These are phyloP conservation scores for Cryptocephalus primarius DNA, from an alignment of 2,888 invertebrate species.

Conservation along the genomic window DNA sequence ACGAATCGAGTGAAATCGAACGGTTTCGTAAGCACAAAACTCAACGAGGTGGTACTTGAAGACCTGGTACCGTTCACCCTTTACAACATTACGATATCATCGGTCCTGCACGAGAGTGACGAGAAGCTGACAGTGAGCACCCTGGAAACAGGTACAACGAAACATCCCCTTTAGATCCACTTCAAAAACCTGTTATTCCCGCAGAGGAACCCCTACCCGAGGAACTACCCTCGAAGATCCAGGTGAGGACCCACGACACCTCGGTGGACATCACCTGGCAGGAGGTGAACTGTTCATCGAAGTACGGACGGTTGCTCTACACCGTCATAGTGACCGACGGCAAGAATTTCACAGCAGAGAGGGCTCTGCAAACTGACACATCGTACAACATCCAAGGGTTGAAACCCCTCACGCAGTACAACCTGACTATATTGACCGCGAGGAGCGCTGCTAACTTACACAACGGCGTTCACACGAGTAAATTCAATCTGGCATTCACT, in stretches of 20 bases:
- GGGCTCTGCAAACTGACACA: constrained; percentile 18
- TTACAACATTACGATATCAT: constrained; percentile 27
- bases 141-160: constrained; percentile 23
- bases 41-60: constrained; percentile 20
- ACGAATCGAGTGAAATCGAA: constrained; percentile 24
- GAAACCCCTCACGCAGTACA: constrained; percentile 24
- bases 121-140: constrained; percentile 20
- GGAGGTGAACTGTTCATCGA: constrained; percentile 19
- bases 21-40: constrained; percentile 26
- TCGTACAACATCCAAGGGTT: constrained; percentile 20
- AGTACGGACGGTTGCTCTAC: constrained; percentile 25
- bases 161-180: background rate
- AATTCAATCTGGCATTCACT: constrained; percentile 20
- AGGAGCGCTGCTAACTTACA: constrained; percentile 19
- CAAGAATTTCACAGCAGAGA: constrained; percentile 12
- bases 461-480: constrained; percentile 13
- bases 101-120: constrained; percentile 24
- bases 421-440: constrained; percentile 21
- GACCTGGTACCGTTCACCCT: constrained; percentile 28
- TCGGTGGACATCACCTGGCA: constrained; percentile 26
- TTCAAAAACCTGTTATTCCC: constrained; percentile 6
- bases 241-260: constrained; percentile 19
- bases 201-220: constrained; percentile 22
- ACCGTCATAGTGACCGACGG: constrained; percentile 17
- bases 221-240: constrained; percentile 25